Conservation (phyloP, 1,140 invertebrate species). For the Sycophila sp. region DNA sequence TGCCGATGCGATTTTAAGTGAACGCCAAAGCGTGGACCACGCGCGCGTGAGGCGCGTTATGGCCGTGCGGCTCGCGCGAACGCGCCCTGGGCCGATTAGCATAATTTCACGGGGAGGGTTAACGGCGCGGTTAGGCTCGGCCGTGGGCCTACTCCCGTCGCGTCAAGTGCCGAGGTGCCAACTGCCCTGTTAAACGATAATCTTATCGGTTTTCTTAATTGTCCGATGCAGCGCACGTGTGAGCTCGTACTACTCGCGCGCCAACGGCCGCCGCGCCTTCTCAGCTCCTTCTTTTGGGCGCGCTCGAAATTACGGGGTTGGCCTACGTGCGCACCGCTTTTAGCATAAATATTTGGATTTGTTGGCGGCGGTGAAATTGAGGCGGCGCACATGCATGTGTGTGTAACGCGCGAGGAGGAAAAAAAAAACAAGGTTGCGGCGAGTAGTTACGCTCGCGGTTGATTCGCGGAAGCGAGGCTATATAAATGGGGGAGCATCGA, state of each 20-base stretch:
- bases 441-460: no score
- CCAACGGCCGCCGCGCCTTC: no score
- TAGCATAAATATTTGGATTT: slow-evolving; percentile 35
- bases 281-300: not conserved
- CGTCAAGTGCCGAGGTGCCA: slow-evolving; percentile 34
- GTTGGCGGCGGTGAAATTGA: slow-evolving; percentile 9
- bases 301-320: slow-evolving; percentile 22
- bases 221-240: slow-evolving; percentile 2
- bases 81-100: slow-evolving; percentile 42
- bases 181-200: slow-evolving; percentile 36
- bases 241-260: no score
- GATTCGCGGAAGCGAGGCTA: no score
- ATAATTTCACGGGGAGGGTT: slow-evolving; percentile 47
- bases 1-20: slow-evolving; percentile 61
- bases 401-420: no score
- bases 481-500: no score
- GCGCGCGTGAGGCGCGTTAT: slow-evolving; percentile 48
- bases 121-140: not conserved
- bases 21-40: slow-evolving; percentile 45
- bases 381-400: no score
- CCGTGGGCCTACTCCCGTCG: not conserved
- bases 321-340: not conserved
- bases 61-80: not conserved
- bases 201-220: slow-evolving; percentile 39
- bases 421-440: no score